Conservation (phyloP, 2,113 vertebrate species). For the Ursus arctos region DNA sequence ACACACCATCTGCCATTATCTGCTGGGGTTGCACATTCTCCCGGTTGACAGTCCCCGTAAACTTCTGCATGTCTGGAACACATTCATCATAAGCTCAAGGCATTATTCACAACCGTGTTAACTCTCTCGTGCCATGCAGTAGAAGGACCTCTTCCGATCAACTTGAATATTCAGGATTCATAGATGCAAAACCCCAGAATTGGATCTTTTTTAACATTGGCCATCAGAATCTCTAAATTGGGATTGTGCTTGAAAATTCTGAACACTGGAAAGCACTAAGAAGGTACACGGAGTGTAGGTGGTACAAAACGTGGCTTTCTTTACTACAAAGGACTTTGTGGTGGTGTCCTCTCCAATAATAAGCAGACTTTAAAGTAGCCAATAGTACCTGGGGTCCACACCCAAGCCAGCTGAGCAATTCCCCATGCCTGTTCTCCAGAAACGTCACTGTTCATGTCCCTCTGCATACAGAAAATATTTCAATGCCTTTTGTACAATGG, state of each 20-base stretch:
- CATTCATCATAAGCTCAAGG: constrained; percentile 68
- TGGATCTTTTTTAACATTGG: background rate
- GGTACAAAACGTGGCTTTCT: background rate
- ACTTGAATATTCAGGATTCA: background rate
- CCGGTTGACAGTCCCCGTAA: constrained; percentile 58
- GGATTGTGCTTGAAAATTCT: background rate
- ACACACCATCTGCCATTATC: constrained; percentile 67
- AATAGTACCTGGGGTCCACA: background rate
- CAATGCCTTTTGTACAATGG: background rate
- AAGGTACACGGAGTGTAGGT: background rate
- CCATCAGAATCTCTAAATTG: background rate
- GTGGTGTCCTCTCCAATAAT: background rate
- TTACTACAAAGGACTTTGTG: background rate
- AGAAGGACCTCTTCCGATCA: background rate
- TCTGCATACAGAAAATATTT: background rate
- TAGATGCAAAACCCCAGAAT: background rate
- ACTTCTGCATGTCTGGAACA: constrained; percentile 45
- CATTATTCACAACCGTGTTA: constrained; percentile 45
- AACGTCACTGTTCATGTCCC: background rate
- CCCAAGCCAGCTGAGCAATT: background rate
- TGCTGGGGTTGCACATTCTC: constrained; percentile 74
- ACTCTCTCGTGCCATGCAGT: background rate
- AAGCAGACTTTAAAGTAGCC: background rate
- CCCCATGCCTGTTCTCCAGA: background rate
- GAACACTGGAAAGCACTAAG: background rate